phyloP scores from a whole-genome alignment of 2,888 invertebrate species.

The Sturmia bella region DNA sequence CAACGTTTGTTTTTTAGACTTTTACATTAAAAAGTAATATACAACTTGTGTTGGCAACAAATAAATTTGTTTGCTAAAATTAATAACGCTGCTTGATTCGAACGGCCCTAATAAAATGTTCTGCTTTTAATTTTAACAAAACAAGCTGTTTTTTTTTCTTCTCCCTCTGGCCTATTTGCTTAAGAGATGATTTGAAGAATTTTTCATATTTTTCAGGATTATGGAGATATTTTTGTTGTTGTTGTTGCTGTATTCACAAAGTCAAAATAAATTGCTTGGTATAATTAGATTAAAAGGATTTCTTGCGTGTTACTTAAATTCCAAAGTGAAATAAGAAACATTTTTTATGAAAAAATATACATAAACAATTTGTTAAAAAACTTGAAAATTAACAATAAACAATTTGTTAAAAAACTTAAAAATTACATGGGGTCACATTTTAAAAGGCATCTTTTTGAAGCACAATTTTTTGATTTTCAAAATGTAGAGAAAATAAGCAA shows the following conservation, averaged over 20 bases:
- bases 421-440: too few species aligned
- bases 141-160: slow-evolving; percentile 31
- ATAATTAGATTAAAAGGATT: slow-evolving; percentile 71
- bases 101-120: background rate
- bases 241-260: slow-evolving; percentile 61
- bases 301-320: background rate
- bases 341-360: background rate
- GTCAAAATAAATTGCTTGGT: slow-evolving; percentile 36
- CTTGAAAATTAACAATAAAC: too few species aligned
- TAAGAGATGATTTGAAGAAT: slow-evolving; percentile 76
- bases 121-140: background rate
- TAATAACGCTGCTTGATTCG: too few species aligned
- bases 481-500: too few species aligned
- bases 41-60: too few species aligned
- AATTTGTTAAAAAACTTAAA: too few species aligned
- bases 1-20: too few species aligned
- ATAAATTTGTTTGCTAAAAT: too few species aligned
- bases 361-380: background rate
- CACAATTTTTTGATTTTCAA: too few species aligned
- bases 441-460: too few species aligned
- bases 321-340: background rate
- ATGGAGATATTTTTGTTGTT: slow-evolving; percentile 75
- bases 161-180: slow-evolving; percentile 30
- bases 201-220: slow-evolving; percentile 77
- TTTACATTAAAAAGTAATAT: too few species aligned